Percentiles rank a stretch among this genome's conserved stretches.
These are phyloP conservation scores for Leptinotarsa peninsularis DNA, from an alignment of 2,888 invertebrate genomes.

Conservation along the genomic window DNA sequence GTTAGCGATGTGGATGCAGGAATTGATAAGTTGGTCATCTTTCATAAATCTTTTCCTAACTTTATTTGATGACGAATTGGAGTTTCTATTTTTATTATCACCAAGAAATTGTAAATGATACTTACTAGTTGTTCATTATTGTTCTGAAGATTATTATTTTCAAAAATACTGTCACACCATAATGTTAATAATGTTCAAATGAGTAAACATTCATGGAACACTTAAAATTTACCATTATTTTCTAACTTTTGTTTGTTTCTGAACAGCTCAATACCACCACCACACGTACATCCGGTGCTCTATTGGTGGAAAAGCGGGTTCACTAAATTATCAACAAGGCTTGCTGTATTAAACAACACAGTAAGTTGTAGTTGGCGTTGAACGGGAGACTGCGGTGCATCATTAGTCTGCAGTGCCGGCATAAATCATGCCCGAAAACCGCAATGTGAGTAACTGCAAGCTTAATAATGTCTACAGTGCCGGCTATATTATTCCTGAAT, in stretches of 20 bases:
- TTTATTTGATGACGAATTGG: no score
- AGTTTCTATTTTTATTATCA: no score
- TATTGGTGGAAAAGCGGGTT: constrained; percentile 49
- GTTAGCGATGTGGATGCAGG: no score
- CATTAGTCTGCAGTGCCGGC: constrained; percentile 61
- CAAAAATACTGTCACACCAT: no score
- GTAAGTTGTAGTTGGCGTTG: constrained; percentile 56
- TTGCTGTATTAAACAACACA: constrained; percentile 57
- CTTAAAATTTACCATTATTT: background rate
- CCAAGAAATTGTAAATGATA: no score
- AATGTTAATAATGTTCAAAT: no score
- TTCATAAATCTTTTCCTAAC: no score
- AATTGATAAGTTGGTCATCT: no score
- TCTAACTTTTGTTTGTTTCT: background rate
- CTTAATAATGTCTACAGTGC: constrained; percentile 63
- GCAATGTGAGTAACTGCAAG: constrained; percentile 64
- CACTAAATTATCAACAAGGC: constrained; percentile 56
- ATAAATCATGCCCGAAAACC: constrained; percentile 62
- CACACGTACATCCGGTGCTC: constrained; percentile 39
- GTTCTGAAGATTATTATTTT: no score
- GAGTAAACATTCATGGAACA: no score
- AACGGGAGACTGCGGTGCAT: constrained; percentile 59
- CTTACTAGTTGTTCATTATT: no score
- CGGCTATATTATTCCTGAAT: constrained; percentile 51
- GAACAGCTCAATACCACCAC: background rate